Percentiles rank a stretch among this genome's conserved stretches.
Evolutionary conservation across 2,888 invertebrate species (phyloP).

Genomic region (Arctia plantaginis): DNA sequence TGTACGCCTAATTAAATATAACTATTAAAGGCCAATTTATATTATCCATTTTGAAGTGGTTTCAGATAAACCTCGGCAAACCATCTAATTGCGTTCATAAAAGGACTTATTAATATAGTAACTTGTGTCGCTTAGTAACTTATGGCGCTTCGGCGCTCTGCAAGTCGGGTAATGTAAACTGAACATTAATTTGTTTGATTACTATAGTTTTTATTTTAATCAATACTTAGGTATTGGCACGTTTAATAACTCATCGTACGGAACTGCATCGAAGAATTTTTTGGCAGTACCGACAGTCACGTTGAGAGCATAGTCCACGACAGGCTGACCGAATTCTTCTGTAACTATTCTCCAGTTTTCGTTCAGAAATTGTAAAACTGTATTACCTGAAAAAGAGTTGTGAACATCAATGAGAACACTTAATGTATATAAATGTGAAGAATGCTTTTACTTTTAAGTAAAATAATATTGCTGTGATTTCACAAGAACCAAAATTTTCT

Average conservation of each 20-base stretch:
- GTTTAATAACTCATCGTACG: conserved; percentile 77
- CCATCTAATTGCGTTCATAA: not conserved
- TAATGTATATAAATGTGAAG: not conserved
- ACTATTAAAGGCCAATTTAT: not conserved
- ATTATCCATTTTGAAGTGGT: not conserved
- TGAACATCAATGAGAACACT: conserved; percentile 14
- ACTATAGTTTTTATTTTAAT: conserved; percentile 26
- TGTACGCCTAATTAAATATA: not conserved
- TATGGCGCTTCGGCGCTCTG: not conserved
- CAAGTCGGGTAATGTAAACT: not conserved
- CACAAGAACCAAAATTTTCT: not conserved
- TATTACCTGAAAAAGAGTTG: conserved; percentile 72
- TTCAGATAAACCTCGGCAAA: not conserved
- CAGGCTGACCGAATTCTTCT: conserved; percentile 82
- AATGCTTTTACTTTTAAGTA: not conserved
- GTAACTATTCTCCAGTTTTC: conserved; percentile 83
- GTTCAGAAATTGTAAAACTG: conserved; percentile 78
- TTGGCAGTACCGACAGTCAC: conserved; percentile 78
- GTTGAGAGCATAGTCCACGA: conserved; percentile 80
- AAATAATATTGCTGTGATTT: not conserved
- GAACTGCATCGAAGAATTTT: conserved; percentile 80
- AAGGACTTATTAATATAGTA: not conserved
- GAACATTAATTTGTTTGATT: not conserved
- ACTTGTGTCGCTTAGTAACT: too few relatives aligned
- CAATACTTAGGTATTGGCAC: conserved; percentile 81